phyloP scores from a whole-genome alignment of 2,888 invertebrate genomes.

The Stenichneumon culpator region DNA sequence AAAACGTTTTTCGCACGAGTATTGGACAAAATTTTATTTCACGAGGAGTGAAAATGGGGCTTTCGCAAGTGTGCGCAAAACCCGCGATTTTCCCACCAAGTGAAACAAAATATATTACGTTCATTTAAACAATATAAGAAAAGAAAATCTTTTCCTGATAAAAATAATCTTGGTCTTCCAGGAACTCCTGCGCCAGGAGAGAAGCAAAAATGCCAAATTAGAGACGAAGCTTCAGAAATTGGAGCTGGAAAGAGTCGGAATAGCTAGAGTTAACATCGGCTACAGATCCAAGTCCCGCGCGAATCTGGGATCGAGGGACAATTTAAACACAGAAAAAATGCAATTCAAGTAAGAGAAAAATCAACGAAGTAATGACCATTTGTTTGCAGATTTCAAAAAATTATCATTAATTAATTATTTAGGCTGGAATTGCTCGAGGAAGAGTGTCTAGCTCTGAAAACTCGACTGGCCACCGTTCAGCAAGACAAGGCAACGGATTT shows the following conservation, averaged over 20 bases:
- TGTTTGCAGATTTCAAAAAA: neutral
- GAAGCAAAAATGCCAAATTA: slow-evolving; percentile 87
- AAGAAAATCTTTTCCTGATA: neutral
- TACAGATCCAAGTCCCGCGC: slow-evolving; percentile 77
- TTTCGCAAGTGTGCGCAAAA: too few relatives aligned
- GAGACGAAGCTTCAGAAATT: slow-evolving; percentile 87
- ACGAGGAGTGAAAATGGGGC: too few relatives aligned
- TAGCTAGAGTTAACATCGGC: slow-evolving; percentile 79
- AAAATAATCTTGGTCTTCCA: slow-evolving; percentile 68
- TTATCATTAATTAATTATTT: slow-evolving; percentile 72
- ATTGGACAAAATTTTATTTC: too few relatives aligned
- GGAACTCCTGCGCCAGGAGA: slow-evolving; percentile 84
- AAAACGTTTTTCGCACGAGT: too few relatives aligned
- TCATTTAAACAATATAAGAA: neutral
- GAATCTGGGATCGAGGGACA: slow-evolving; percentile 81
- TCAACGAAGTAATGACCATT: neutral
- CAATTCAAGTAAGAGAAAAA: slow-evolving; percentile 74
- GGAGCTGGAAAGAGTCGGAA: slow-evolving; percentile 86
- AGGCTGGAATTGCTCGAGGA: slow-evolving; percentile 89
- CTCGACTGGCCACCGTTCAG: slow-evolving; percentile 88
- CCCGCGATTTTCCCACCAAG: too few relatives aligned
- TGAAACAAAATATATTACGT: too few relatives aligned
- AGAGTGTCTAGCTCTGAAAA: slow-evolving; percentile 88
- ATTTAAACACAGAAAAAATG: slow-evolving; percentile 81
- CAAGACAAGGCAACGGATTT: slow-evolving; percentile 88